Evolutionary conservation across 2,888 invertebrate species (phyloP).

Genomic region (Apamea epomidion): DNA sequence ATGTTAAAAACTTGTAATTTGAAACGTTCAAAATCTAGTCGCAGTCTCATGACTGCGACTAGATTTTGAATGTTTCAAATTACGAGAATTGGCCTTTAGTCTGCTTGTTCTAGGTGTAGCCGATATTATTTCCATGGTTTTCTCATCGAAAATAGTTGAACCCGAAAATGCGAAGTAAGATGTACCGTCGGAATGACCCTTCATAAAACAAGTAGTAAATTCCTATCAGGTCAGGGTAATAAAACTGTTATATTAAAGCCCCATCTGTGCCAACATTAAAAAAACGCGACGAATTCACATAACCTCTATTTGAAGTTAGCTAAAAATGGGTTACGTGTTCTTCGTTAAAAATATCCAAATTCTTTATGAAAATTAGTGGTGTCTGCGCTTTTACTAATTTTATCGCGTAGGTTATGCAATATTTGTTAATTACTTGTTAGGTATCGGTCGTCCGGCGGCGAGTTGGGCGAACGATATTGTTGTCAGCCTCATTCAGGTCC

Average conservation of each 20-base stretch:
- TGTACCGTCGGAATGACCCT: constrained; percentile 8
- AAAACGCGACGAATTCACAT: background rate
- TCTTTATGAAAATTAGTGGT: background rate
- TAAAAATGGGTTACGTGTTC: background rate
- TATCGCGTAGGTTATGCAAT: background rate
- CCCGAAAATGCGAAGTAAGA: constrained; percentile 23
- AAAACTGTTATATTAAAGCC: constrained; percentile 43
- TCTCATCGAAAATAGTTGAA: background rate
- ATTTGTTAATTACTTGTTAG: background rate
- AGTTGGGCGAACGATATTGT: background rate
- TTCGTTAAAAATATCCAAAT: background rate
- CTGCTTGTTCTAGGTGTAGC: too few relatives aligned
- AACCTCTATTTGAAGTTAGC: constrained; percentile 9
- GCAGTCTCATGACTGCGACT: too few relatives aligned
- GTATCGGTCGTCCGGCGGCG: background rate
- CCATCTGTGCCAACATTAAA: constrained; percentile 34
- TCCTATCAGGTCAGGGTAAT: constrained; percentile 43
- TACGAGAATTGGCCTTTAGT: too few relatives aligned
- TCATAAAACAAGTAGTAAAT: constrained; percentile 49
- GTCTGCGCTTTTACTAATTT: background rate
- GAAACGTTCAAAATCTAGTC: too few relatives aligned
- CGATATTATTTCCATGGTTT: background rate
- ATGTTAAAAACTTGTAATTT: too few relatives aligned
- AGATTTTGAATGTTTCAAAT: too few relatives aligned
- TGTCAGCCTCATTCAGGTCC: background rate